Evolutionary conservation across 2,797 vertebrate genomes (phyloP).

Genomic region (Tinamus major): DNA sequence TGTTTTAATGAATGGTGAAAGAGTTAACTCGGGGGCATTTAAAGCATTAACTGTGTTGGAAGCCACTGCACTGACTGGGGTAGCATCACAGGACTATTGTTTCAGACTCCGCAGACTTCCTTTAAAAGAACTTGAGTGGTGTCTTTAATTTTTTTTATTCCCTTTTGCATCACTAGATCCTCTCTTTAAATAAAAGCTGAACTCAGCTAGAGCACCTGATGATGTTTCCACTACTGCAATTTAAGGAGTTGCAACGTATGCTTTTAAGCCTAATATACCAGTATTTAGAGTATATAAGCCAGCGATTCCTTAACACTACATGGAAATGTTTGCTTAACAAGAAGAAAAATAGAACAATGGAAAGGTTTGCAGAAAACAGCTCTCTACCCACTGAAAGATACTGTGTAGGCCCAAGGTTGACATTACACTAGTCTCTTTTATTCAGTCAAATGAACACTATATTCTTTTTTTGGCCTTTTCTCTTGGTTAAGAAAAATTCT

Average conservation of each 20-base stretch:
- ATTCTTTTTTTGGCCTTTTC: not conserved
- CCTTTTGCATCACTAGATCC: not conserved
- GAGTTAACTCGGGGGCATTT: not conserved
- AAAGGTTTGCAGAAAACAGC: not conserved
- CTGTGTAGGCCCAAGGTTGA: not conserved
- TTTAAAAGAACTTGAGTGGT: not conserved
- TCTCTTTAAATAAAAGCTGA: not conserved
- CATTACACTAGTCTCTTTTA: not conserved
- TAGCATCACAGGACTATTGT: not conserved
- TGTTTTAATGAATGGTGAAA: not conserved
- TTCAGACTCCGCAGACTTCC: slow-evolving; percentile 15
- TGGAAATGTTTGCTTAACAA: not conserved
- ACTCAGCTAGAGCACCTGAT: not conserved
- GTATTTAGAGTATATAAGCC: not conserved
- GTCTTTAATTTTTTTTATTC: fast-evolving
- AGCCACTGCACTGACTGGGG: not conserved
- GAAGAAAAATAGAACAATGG: slow-evolving; percentile 13
- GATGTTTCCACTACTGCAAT: not conserved
- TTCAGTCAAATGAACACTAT: not conserved
- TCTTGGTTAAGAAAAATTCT: not conserved
- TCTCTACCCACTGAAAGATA: not conserved
- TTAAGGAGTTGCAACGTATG: not conserved
- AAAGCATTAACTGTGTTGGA: not conserved
- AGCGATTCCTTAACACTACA: not conserved
- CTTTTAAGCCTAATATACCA: not conserved